Base-by-base conservation (phyloP, 2,888 invertebrate genomes). In the Urechis unicinctus region DNA sequence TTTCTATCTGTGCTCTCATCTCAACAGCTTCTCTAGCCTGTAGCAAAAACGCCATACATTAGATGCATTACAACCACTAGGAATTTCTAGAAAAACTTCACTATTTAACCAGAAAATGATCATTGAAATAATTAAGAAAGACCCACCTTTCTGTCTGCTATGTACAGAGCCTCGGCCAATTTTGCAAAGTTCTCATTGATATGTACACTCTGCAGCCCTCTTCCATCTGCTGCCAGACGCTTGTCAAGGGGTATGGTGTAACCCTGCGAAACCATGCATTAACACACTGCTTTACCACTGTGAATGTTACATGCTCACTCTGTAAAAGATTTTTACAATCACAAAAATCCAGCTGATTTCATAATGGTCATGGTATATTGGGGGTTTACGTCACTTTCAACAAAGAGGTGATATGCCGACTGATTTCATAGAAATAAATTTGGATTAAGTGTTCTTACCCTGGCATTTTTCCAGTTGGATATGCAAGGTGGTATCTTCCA, bases 401-500 rank as follows among this genome's bases (percentile, higher is more conserved):
- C n/a, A n/a, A n/a, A n/a, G n/a, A n/a, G n/a, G n/a, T n/a, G n/a
- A n/a, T n/a, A n/a, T n/a, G n/a, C n/a, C n/a, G n/a, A n/a, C n/a
- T n/a, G n/a, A n/a, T n/a, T n/a, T n/a, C n/a, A n/a, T n/a, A n/a
- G n/a, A n/a, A n/a, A n/a, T n/a, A n/a, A n/a, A n/a, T n/a, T n/a
- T n/a, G n/a, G n/a, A n/a, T n/a, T n/a, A n/a, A n/a, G n/a, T n/a
- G n/a, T n/a, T 53, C 68, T 65, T 68, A 84, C 88, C 86, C 95
- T 96, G 3, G 96, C 91, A 78, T 99, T 98, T 81, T 98, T 98
- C 98, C 98, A 99, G 75, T 98, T 98, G 0, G 92, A 93, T 62
- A 99, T 96, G 70, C 97, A 98, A 0, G 98, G 98, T 5, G 98
- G 98, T 64, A 91, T 89, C 80, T 97, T 97, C 98, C 98, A 98